These are phyloP conservation scores for Spongilla lacustris DNA, from an alignment of 37 sponge, comb jelly and placozoan species.

Conservation along the genomic window DNA sequence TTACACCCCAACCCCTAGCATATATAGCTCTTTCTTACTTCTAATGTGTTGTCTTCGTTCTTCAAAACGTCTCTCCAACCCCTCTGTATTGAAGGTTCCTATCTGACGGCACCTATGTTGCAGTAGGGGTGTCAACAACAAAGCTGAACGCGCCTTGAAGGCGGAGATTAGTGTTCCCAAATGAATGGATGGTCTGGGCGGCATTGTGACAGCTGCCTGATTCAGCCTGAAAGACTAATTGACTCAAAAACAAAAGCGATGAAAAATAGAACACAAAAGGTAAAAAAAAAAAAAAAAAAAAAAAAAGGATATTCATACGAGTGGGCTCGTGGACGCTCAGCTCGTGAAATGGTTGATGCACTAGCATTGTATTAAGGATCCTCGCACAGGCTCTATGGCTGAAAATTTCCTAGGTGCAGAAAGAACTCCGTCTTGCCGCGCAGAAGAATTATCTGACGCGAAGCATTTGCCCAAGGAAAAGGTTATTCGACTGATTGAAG, in stretches of 20 bases:
- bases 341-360: too few species aligned
- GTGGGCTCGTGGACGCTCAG: too few species aligned
- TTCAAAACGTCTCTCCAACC: not conserved
- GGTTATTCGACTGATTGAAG: conserved; percentile 42
- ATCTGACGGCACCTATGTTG: not conserved
- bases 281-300: not conserved
- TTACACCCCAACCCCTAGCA: not conserved
- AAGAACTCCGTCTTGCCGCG: not conserved
- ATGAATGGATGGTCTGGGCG: not conserved
- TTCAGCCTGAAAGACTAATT: too few species aligned
- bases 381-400: too few species aligned
- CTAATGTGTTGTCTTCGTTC: not conserved
- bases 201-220: not conserved
- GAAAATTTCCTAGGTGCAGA: not conserved
- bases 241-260: too few species aligned
- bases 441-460: conserved; percentile 67
- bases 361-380: too few species aligned
- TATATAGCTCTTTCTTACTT: not conserved
- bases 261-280: not conserved
- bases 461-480: conserved; percentile 28
- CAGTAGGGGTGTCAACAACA: not conserved
- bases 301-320: not conserved
- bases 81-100: not conserved
- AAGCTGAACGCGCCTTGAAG: not conserved
- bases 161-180: not conserved